These are phyloP conservation scores for Julus scanicus DNA, from an alignment of 2,888 invertebrate species.

Conservation along the genomic window DNA sequence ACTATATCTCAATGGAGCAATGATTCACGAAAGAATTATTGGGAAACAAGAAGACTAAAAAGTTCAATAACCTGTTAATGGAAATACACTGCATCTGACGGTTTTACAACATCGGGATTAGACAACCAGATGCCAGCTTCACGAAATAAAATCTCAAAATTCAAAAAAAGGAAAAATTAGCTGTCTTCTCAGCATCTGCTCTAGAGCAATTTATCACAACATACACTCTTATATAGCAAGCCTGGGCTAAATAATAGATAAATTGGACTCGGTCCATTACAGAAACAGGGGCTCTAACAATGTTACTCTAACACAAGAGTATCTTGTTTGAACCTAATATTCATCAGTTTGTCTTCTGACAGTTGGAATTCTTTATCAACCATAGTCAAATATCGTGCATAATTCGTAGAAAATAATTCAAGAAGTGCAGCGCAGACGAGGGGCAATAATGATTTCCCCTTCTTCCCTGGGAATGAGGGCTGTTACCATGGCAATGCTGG, in stretches of 20 bases:
- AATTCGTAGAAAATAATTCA: neutral
- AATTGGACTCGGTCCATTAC: neutral
- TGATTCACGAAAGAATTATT: no score
- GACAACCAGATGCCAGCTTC: no score
- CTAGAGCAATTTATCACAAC: neutral
- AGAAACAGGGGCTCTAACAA: slow-evolving; percentile 12
- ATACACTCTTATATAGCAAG: neutral
- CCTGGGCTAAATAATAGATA: neutral
- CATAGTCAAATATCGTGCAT: neutral
- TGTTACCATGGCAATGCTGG: neutral
- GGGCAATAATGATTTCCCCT: neutral
- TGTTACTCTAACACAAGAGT: neutral
- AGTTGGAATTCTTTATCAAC: neutral
- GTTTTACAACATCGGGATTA: no score
- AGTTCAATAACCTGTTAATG: no score
- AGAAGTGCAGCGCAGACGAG: neutral
- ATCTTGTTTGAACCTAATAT: neutral
- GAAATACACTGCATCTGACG: no score
- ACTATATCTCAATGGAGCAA: no score
- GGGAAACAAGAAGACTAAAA: no score
- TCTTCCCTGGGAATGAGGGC: neutral
- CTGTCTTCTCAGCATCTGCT: neutral
- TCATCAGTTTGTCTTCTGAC: neutral
- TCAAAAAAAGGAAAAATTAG: no score
- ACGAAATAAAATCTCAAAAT: no score